A percentile compares a stretch with the other conserved stretches of the same genome.
phyloP scores from a whole-genome alignment of 2,113 vertebrate genomes.

The Ovis canadensis region DNA sequence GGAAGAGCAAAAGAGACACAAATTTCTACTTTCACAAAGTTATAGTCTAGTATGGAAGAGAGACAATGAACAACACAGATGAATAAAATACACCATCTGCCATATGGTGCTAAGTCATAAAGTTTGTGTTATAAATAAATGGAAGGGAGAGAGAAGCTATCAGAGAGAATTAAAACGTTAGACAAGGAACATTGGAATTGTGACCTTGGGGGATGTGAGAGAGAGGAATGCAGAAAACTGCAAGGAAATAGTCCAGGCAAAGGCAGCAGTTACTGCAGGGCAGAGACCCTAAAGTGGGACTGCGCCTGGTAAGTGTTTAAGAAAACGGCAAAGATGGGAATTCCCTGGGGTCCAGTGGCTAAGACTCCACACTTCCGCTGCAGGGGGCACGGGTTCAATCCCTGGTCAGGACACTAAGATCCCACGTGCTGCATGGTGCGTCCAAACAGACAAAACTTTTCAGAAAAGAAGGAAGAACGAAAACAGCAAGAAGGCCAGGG shows the following conservation, averaged over 20 bases:
- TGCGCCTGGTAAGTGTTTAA: not conserved
- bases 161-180: not conserved
- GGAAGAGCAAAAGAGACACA: not conserved
- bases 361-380: not conserved
- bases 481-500: not conserved
- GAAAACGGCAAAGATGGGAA: not conserved
- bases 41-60: not conserved
- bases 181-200: too few species aligned
- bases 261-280: not conserved
- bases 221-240: too few species aligned
- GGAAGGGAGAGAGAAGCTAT: not conserved
- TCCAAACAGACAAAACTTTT: not conserved
- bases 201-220: not conserved
- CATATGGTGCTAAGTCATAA: not conserved
- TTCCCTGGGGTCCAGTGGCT: not conserved
- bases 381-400: not conserved
- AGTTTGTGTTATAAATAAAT: not conserved
- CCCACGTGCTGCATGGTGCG: rapidly evolving
- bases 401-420: not conserved
- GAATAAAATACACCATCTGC: not conserved
- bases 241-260: not conserved
- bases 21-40: not conserved
- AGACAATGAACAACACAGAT: not conserved
- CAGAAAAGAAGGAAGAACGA: not conserved
- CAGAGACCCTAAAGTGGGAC: not conserved